Base-by-base conservation (phyloP, 1,140 invertebrate species). In the Drosophila lacteicornis region DNA sequence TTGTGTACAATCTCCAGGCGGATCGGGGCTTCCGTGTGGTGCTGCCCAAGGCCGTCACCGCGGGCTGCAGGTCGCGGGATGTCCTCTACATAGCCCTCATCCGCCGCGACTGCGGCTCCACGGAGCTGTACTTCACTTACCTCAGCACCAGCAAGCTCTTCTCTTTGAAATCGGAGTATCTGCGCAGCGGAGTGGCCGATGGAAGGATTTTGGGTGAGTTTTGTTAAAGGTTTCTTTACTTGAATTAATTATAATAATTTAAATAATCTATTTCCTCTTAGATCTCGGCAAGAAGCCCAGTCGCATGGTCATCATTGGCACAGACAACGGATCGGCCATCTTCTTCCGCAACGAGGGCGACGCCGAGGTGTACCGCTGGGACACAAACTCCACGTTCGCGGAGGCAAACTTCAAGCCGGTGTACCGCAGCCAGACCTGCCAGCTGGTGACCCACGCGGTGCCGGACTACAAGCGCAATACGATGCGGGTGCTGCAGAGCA, bases 351-450 rank as follows among this genome's bases (percentile, higher is more conserved):
- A 93, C 74, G 93, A 94, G 81, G 94, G 94, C 22, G 93, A 95
- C 36, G 93, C 94, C 0, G 94, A 95, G 75, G 93, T 95, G 27
- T 95, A 94, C 85, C 93, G 94, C 69, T 95, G 95, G 95, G 94
- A 95, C 71, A 94, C 93, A 0, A 93, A 94, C n/a, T 94, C 93
- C 0, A 63, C 90, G 3, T 95, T 95, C 74, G 94, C 74, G 93
- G 94, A 50, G 22, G 66, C 81, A 0, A 94, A 94, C 73, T 94
- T 95, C 62, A 83, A 93, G 45, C 75, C 92, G 3, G 94, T 95
- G 15, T 94, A 94, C 60, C 92, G 93, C 51, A 94, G 93, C 11
- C 78, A 90, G 7, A 93, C 93, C n/a, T 94, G 94, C 70, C 91
- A 93, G 40, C 75, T 95, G 68, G 91, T 94, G 4, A 95, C 94